Conservation (phyloP, 2,797 vertebrate species). For the Coilia nasus region DNA sequence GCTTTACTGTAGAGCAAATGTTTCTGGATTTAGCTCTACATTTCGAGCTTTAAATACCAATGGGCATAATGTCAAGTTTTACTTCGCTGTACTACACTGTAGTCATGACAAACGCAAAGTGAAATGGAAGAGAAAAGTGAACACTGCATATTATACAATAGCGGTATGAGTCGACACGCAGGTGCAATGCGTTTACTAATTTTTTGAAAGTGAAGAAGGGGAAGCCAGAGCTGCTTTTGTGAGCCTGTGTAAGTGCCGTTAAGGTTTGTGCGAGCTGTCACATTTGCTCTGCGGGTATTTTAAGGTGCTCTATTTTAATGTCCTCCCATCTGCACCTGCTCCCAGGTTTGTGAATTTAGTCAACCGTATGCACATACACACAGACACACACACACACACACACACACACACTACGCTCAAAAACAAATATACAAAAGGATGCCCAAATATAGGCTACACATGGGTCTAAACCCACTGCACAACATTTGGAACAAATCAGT, state of each 20-base stretch:
- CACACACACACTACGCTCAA: constrained; percentile 40
- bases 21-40: background rate
- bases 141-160: too few relatives aligned
- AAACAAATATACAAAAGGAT: background rate
- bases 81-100: too few relatives aligned
- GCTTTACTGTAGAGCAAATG: background rate
- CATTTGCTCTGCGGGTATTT: constrained; percentile 27
- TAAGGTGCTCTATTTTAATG: constrained; percentile 41
- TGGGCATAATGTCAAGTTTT: background rate
- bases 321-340: constrained; percentile 13
- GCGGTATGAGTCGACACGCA: too few relatives aligned
- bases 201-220: background rate
- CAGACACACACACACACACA: background rate
- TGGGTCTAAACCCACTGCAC: background rate
- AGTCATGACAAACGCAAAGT: too few relatives aligned
- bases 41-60: background rate
- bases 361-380: constrained; percentile 52
- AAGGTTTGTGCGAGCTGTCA: background rate
- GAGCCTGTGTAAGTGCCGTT: constrained; percentile 33
- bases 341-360: constrained; percentile 62
- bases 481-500: background rate
- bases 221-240: background rate
- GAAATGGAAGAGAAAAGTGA: too few relatives aligned
- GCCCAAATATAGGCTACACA: too few relatives aligned
- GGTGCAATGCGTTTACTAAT: too few relatives aligned